These are phyloP conservation scores for Tyria jacobaeae DNA, from an alignment of 2,888 invertebrate species.

Conservation along the genomic window DNA sequence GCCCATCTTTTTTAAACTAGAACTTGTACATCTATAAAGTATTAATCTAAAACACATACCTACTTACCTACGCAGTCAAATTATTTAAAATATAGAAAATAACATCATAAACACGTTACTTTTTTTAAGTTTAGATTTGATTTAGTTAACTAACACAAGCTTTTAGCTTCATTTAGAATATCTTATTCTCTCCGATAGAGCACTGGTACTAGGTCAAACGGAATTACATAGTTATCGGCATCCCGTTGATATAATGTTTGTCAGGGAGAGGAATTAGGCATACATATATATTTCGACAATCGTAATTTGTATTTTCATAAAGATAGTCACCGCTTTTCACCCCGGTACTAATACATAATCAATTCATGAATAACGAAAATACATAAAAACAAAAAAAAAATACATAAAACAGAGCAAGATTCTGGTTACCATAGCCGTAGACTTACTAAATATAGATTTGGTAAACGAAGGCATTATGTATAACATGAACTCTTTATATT, in stretches of 20 bases:
- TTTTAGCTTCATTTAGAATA: neutral
- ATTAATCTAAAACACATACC: neutral
- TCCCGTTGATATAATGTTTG: too few species aligned
- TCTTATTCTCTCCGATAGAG: neutral
- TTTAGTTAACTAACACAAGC: too few species aligned
- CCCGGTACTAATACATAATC: neutral
- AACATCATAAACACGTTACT: too few species aligned
- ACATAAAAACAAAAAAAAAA: too few species aligned
- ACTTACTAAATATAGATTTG: neutral
- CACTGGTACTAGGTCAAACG: neutral
- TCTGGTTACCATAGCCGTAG: neutral
- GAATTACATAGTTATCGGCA: too few species aligned
- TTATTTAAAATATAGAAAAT: too few species aligned
- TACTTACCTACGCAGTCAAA: too few species aligned
- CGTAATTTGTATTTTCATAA: neutral
- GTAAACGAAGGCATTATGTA: neutral
- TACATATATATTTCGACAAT: too few species aligned
- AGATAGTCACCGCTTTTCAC: neutral
- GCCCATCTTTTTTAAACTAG: too few species aligned
- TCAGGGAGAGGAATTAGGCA: too few species aligned
- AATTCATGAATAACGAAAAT: neutral
- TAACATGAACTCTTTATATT: neutral
- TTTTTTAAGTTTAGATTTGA: too few species aligned
- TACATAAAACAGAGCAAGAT: neutral
- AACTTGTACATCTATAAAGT: neutral